Evolutionary conservation across 2,797 vertebrate genomes (phyloP), one percentile per base, ranked within the genome.

Genomic region (Xenentodon cancila): DNA sequence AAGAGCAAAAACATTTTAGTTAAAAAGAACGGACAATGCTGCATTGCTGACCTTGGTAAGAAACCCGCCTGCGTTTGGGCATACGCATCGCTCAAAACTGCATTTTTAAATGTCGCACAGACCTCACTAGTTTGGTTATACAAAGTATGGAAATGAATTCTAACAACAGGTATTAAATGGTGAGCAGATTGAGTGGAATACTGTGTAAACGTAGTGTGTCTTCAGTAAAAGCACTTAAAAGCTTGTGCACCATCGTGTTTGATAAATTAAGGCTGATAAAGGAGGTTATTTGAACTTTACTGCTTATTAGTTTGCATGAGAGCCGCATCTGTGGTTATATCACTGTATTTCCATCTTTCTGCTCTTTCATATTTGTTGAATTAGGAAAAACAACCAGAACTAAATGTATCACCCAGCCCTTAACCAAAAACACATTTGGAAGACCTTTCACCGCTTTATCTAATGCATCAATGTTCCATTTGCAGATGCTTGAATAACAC

Each of bases 1-100:
- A 99, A 99, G 90, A 99, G 97, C 95, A 99, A 99, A 89, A 99
- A 99, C 62, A 95, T 99, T 84, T 89, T 99, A 9, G 97, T 99
- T 5, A 96, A 97, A 91, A 97, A 97, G 85, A 99, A 97, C 0
- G 96, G 97, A 7, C 97, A 99, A 86, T 99, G 97, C 90, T 98
- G 97, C 92, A 98, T 99, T 37, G 97, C 97, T 4, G 97, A 99
- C 80, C 88, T 99, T 1, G 97, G 97, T 97, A 86, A 93, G 94
- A 60, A 71, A n/a, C 19, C 19, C 11, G 0, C 44, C 0, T 13
- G 7, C 11, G 40, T n/a, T 3, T 25, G 1, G 45, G 47, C 49
- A 27, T 57, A 0, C 22, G 5, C 12, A 20, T 18, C 0, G 0
- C 3, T 27, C 3, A 51, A 15, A 25, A 25, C 25, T 25, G 25